Base-by-base conservation (phyloP, 2,113 vertebrate genomes). In the Spizaetus ornatus region DNA sequence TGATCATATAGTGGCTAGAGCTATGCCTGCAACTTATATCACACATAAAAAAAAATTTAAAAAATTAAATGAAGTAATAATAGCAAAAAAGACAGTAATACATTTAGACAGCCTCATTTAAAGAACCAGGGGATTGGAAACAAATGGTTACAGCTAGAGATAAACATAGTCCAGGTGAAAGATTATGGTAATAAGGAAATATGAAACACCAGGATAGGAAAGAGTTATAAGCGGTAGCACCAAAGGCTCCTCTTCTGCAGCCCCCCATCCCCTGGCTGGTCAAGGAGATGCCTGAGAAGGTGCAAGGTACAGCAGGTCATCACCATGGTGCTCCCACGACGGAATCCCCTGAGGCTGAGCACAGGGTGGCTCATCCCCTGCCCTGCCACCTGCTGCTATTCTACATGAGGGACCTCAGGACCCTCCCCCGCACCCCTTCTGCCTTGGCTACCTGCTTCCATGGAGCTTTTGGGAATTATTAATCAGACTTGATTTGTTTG, bases 241-340 rank as follows among this genome's bases (percentile, higher is more conserved):
- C n/a, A 80, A 81, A 81, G 9, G 4, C 9, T 91, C 42, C 27
- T 50, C 50, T 84, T 83, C 70, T 82, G 23, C 26, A 72, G 34
- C 12, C 13, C 40, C 40, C 2, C 6, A 34, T n/a, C 7, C 23
- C 15, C 32, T 83, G 67, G 34, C 22, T 52, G 62, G 11, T 25
- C 17, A 77, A 32, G 56, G 11, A 56, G 23, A 21, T 77, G 22
- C 27, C 31, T 52, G 48, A 69, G 56, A 90, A 90, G 9, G 34
- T 34, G 27, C 2, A 3, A 71, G 36, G 40, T 52, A 19, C 36
- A 42, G 9, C 7, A 31, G 7, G 16, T 25, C 0, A 0, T 22
- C 29, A 19, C 59, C 43, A 15, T 9, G 17, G 21, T n/a, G 27
- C 17, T 81, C 21, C 34, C 53, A 50, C 0, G 3, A 80, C 48